Conservation (phyloP, 2,888 invertebrate genomes). For the Clostera curtula region DNA sequence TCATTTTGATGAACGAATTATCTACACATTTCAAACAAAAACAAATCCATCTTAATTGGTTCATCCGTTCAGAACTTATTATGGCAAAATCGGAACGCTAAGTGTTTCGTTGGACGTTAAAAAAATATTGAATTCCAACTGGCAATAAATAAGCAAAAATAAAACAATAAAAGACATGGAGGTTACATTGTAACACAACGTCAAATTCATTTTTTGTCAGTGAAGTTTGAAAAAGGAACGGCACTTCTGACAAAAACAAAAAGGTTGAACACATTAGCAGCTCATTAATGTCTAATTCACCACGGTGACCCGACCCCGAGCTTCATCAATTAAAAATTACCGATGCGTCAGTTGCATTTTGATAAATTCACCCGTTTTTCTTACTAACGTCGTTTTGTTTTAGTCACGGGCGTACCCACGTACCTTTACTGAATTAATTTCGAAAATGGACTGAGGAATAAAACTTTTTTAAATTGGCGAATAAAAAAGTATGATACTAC, state of each 20-base stretch:
- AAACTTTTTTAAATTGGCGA: slow-evolving; percentile 5
- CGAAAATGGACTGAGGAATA: slow-evolving; percentile 5
- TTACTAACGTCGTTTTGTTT: slow-evolving; percentile 38
- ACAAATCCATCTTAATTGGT: too few species aligned
- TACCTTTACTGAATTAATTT: slow-evolving; percentile 36
- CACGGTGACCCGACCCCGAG: slow-evolving; percentile 46
- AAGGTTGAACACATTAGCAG: slow-evolving; percentile 51
- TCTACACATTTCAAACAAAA: too few species aligned
- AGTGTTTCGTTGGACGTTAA: too few species aligned
- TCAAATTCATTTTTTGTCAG: too few species aligned
- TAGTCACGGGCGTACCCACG: slow-evolving; percentile 35
- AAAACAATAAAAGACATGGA: too few species aligned
- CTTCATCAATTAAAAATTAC: slow-evolving; percentile 53
- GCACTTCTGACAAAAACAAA: slow-evolving; percentile 32
- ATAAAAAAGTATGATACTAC: too few species aligned
- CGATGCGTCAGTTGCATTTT: slow-evolving; percentile 44
- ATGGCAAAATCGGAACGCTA: too few species aligned
- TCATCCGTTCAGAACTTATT: too few species aligned
- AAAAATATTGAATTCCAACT: too few species aligned
- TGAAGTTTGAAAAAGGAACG: slow-evolving; percentile 9
- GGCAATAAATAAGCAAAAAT: too few species aligned
- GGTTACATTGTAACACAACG: too few species aligned
- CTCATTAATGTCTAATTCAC: slow-evolving; percentile 52
- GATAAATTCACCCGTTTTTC: slow-evolving; percentile 49
- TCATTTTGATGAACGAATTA: too few species aligned